These are phyloP conservation scores for Ursus arctos DNA, from an alignment of 2,113 vertebrate genomes.

Conservation along the genomic window DNA sequence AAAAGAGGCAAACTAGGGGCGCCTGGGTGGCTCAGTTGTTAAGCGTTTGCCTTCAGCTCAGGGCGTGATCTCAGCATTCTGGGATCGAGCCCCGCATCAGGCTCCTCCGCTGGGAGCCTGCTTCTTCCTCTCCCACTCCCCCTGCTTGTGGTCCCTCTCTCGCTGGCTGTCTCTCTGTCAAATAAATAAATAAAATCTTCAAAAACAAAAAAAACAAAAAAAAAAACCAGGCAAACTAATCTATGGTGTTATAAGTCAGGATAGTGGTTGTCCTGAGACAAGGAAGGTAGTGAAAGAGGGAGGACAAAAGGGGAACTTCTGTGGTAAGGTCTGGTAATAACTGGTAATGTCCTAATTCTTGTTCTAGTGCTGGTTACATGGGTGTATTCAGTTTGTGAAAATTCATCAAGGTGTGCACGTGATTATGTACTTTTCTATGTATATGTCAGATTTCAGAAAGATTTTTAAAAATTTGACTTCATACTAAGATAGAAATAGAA, in stretches of 20 bases:
- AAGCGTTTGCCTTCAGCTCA: too few species aligned
- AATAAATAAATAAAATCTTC: too few species aligned
- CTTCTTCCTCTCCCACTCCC: too few species aligned
- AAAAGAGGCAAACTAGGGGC: not conserved
- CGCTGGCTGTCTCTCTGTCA: too few species aligned
- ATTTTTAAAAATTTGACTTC: not conserved
- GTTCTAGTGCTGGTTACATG: not conserved
- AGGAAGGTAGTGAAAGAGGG: too few species aligned
- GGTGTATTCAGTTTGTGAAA: not conserved
- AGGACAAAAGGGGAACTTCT: not conserved
- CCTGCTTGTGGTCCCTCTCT: too few species aligned
- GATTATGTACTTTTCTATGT: not conserved
- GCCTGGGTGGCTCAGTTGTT: too few species aligned
- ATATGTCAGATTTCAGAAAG: not conserved
- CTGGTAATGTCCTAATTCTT: too few species aligned
- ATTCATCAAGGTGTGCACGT: not conserved
- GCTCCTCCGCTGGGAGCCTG: too few species aligned
- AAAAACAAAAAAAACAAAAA: too few species aligned
- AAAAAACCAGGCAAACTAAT: not conserved
- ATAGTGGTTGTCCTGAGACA: not conserved
- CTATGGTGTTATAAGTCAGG: not conserved
- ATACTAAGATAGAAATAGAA: not conserved
- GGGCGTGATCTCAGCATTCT: too few species aligned
- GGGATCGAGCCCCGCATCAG: too few species aligned
- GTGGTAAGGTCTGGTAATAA: not conserved